Evolutionary conservation across 2,113 vertebrate species (phyloP), one percentile per base, ranked within the genome.

Genomic region (Engraulis encrasicolus): DNA sequence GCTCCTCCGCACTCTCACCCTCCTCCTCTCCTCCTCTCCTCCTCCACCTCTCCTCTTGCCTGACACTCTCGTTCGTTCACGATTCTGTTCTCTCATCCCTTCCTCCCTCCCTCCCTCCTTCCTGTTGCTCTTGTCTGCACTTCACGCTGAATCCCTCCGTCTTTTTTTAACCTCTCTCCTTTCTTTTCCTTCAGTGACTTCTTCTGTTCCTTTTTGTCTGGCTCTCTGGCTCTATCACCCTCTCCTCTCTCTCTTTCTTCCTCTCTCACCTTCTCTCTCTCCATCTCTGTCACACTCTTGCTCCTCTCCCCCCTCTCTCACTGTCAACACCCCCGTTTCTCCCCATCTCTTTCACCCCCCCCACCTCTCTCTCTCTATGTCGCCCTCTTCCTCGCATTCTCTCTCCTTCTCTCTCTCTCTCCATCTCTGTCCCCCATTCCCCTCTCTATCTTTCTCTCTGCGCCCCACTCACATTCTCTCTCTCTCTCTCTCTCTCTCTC

Each of bases 1-100:
- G n/a, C 83, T 84, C 89, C 90, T 88, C 82, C 85, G 20, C 36
- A 31, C 61, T 85, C 7, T 79, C 36, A 40, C 58, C 85, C 49
- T 48, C 79, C 82, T 77, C 38, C 78, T 81, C 40, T 78, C 82
- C 74, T n/a, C n/a, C 61, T 85, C 7, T 79, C 36, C 48, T 50
- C 85, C 49, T 48, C 79, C 82, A 77, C 38, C 78, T 81, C 40
- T 78, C 82, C 74, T n/a, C n/a, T n/a, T n/a, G n/a, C n/a, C 45
- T 50, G 78, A 74, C 38, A 81, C 82, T 81, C 37, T 20, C 84
- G 58, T 54, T 84, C 77, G 34, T n/a, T n/a, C n/a, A n/a, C n/a
- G n/a, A n/a, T n/a, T n/a, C n/a, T n/a, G n/a, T n/a, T n/a, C n/a
- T n/a, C n/a, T n/a, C n/a, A n/a, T n/a, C n/a, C n/a, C 37, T 54